Conservation (phyloP, 2,888 invertebrate genomes). For the Drosophila vallismaia region DNA sequence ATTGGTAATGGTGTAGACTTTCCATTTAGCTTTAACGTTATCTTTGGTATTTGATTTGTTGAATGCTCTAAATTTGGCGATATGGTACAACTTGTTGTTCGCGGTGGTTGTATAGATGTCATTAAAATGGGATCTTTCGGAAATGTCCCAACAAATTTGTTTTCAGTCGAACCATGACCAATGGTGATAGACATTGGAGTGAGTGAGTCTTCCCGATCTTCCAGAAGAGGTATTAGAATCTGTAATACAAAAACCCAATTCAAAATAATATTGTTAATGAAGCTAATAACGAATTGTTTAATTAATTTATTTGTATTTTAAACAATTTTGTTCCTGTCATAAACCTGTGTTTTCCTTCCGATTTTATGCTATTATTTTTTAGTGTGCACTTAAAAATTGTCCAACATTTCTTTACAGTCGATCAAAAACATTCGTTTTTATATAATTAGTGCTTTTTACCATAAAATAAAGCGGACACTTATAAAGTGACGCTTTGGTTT, state of each 20-base stretch:
- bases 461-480: too few species aligned
- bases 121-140: not conserved
- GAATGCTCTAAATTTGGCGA: conserved; percentile 41
- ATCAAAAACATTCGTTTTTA: too few species aligned
- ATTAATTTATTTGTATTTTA: too few species aligned
- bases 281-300: too few species aligned
- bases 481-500: too few species aligned
- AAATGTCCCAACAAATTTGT: not conserved
- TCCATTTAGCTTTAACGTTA: conserved; percentile 90
- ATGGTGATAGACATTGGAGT: not conserved
- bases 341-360: too few species aligned
- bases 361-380: too few species aligned
- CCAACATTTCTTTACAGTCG: too few species aligned
- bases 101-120: not conserved
- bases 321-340: too few species aligned
- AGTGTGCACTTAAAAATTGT: too few species aligned
- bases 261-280: too few species aligned
- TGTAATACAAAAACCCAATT: not conserved
- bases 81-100: not conserved
- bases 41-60: conserved; percentile 87
- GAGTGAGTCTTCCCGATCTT: conserved; percentile 1
- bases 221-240: conserved; percentile 8
- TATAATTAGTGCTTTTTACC: too few species aligned
- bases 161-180: conserved; percentile 6
- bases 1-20: conserved; percentile 41